phyloP scores from a whole-genome alignment of 1,140 invertebrate species.

The Aphelinus atriplicis region DNA sequence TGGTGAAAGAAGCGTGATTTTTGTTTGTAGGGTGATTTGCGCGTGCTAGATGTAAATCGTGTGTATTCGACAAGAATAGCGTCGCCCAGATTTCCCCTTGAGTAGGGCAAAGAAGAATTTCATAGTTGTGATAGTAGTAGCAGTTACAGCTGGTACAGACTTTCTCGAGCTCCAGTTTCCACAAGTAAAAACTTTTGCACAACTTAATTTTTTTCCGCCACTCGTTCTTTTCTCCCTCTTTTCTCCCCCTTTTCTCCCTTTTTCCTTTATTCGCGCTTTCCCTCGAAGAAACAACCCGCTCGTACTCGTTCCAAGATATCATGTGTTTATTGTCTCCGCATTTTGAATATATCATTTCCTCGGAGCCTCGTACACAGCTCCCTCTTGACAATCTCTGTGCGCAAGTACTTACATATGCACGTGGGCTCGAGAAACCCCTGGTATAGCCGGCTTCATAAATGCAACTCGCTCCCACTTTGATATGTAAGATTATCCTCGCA shows the following conservation, averaged over 20 bases:
- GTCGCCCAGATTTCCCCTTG: too few relatives aligned
- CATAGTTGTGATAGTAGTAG: slow-evolving; percentile 7
- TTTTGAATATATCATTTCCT: neutral
- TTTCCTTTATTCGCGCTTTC: neutral
- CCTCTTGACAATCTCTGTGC: neutral
- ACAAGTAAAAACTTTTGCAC: neutral
- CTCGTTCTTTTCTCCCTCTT: neutral
- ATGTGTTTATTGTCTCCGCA: neutral
- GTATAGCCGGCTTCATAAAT: neutral
- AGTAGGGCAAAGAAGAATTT: neutral
- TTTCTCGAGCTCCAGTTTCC: slow-evolving; percentile 16
- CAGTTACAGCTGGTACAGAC: slow-evolving; percentile 1
- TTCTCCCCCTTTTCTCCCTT: neutral
- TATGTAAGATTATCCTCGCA: slow-evolving; percentile 17
- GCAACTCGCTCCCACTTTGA: slow-evolving; percentile 18
- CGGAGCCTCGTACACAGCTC: neutral
- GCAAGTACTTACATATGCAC: too few relatives aligned
- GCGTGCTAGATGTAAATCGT: too few relatives aligned
- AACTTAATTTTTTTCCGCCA: too few relatives aligned
- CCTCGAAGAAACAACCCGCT: neutral
- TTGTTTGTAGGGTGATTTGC: too few relatives aligned
- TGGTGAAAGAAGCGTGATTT: too few relatives aligned
- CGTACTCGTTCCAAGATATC: slow-evolving; percentile 5
- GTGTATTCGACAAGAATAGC: too few relatives aligned
- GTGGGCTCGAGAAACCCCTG: too few relatives aligned